Conservation (phyloP, 2,797 vertebrate species). For the Lindbergichthys nudifrons region DNA sequence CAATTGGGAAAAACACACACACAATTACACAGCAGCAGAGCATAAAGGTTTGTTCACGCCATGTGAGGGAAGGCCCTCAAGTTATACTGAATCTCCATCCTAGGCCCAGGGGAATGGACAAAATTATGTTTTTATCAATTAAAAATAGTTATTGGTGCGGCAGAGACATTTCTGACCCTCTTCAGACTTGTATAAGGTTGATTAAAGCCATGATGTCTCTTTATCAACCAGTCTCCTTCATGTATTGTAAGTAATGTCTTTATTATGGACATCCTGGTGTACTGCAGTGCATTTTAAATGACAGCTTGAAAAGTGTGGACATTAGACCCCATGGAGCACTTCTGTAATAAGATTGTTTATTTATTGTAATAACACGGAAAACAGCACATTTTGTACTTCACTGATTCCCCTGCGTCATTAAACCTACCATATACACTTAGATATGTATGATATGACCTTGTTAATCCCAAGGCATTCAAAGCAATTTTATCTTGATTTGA, state of each 20-base stretch:
- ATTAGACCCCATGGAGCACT: slow-evolving; percentile 53
- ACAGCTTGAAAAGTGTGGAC: slow-evolving; percentile 41
- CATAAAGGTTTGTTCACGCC: slow-evolving; percentile 81
- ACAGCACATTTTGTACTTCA: slow-evolving; percentile 63
- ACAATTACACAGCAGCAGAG: slow-evolving; percentile 29
- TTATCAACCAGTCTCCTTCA: slow-evolving; percentile 66
- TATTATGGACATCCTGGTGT: slow-evolving; percentile 57
- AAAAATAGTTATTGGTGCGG: slow-evolving; percentile 92
- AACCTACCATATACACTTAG: slow-evolving; percentile 47
- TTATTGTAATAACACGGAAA: slow-evolving; percentile 53
- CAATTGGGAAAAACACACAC: slow-evolving; percentile 34
- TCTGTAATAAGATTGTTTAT: slow-evolving; percentile 54
- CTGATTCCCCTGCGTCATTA: slow-evolving; percentile 48
- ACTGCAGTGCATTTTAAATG: slow-evolving; percentile 31
- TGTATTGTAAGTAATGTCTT: slow-evolving; percentile 57
- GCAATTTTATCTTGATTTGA: slow-evolving; percentile 71
- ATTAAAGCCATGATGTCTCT: slow-evolving; percentile 72
- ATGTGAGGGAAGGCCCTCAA: slow-evolving; percentile 88
- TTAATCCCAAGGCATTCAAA: slow-evolving; percentile 66
- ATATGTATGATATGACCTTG: slow-evolving; percentile 62
- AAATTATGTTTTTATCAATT: slow-evolving; percentile 96
- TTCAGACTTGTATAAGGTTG: slow-evolving; percentile 83
- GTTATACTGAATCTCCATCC: slow-evolving; percentile 92
- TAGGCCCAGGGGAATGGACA: slow-evolving; percentile 87
- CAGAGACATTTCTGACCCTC: slow-evolving; percentile 85